These are phyloP conservation scores for Strix uralensis DNA, from an alignment of 2,113 vertebrate genomes.

Conservation along the genomic window DNA sequence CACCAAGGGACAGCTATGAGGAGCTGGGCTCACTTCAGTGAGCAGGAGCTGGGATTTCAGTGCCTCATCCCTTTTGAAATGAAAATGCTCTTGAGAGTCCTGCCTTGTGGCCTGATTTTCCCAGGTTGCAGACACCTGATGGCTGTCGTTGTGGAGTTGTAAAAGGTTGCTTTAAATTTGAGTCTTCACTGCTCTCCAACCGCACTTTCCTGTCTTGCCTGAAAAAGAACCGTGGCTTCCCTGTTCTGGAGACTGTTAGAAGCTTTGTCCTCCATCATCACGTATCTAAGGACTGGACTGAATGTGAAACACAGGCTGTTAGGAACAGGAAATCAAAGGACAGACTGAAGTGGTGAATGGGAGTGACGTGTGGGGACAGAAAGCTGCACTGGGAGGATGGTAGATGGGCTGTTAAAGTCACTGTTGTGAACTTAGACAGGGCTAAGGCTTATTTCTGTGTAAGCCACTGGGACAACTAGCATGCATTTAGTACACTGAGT, in stretches of 20 bases:
- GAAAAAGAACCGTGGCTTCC: neutral
- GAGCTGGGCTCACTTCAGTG: neutral
- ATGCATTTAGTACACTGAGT: neutral
- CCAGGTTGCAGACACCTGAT: neutral
- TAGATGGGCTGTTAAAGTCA: neutral
- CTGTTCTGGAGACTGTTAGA: neutral
- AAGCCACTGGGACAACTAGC: neutral
- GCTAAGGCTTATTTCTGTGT: neutral
- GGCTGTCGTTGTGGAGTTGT: neutral
- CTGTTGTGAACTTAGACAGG: neutral
- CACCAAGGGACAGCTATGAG: neutral
- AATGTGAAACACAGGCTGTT: neutral
- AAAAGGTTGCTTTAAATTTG: neutral
- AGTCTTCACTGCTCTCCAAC: neutral
- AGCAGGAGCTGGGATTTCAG: neutral
- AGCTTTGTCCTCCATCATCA: neutral
- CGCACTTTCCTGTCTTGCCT: neutral
- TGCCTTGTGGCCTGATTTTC: neutral
- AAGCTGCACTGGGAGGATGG: neutral
- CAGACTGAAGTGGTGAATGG: neutral
- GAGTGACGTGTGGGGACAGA: fast-evolving
- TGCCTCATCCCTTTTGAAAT: neutral
- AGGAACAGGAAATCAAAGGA: neutral
- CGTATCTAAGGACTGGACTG: neutral
- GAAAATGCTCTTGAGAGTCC: neutral